phyloP scores from a whole-genome alignment of 2,797 vertebrate species.

The Sorex maritimensis region DNA sequence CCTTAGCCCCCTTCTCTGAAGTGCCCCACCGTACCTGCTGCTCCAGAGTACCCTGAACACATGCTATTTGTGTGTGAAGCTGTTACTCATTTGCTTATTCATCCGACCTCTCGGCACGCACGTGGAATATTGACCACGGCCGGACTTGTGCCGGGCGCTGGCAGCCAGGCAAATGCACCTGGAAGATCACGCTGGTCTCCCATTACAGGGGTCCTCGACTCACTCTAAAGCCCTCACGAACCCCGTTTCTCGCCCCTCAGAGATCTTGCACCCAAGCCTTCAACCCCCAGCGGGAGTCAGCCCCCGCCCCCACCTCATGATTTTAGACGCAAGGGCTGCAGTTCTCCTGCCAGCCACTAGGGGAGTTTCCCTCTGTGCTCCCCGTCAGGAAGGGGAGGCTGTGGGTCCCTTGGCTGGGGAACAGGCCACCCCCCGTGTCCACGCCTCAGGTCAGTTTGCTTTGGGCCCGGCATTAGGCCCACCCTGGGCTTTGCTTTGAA shows the following conservation, averaged over 20 bases:
- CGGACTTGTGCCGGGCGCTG: fast-evolving
- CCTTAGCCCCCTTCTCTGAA: no score
- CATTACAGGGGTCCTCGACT: no score
- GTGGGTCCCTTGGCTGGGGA: not conserved
- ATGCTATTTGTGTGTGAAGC: fast-evolving
- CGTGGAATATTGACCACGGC: fast-evolving
- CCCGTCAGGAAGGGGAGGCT: not conserved
- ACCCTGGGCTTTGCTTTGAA: not conserved
- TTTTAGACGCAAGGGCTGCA: not conserved
- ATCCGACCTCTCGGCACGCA: not conserved
- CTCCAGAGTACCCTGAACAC: fast-evolving
- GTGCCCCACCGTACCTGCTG: no score
- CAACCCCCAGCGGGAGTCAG: fast-evolving
- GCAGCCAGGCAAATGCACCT: not conserved
- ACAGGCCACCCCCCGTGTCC: not conserved
- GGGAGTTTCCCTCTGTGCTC: fast-evolving
- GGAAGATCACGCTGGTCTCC: not conserved
- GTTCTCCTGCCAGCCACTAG: constrained; percentile 23
- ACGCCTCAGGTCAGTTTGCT: not conserved
- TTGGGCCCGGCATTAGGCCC: not conserved
- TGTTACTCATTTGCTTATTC: not conserved
- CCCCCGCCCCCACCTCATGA: no score
- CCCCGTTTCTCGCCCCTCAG: not conserved
- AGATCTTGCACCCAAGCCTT: not conserved
- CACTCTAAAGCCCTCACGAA: not conserved